Evolutionary conservation across 2,113 vertebrate species (phyloP), one percentile per base, ranked within the genome.

Genomic region (Catagonus wagneri): DNA sequence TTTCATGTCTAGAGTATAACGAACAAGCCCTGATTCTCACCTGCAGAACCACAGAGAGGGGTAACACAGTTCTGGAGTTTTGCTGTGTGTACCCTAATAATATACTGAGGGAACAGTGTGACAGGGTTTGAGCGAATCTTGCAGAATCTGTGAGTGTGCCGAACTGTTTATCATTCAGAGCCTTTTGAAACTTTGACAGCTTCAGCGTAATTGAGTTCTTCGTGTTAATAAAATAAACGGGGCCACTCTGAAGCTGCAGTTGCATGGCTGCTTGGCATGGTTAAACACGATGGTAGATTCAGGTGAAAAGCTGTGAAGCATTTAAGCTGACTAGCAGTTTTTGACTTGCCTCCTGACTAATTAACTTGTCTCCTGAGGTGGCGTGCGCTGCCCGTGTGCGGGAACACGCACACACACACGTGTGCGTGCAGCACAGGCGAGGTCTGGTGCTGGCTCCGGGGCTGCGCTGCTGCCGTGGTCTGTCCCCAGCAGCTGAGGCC

Each of bases 361-460:
- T 32, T 39, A 20, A 15, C 58, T 54, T 72, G 3, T 94, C 79
- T 65, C 69, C 34, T 20, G 36, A 78, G n/a, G 54, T 32, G 22
- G 6, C 23, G 1, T 36, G 16, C 17, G 16, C 15, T 1, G 39
- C 23, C 34, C 1, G 0, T 32, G 68, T 39, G 19, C 44, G 0
- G 6, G 22, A 27, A 22, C 12, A 6, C 1, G 0, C 1, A 2
- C 16, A 6, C 2, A 1, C 23, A 2, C 34, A 54, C 17, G 9
- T 3, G 0, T 14, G 23, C 52, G 23, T 20, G 2, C 1, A 12
- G 0, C 14, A 22, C 80, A 92, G n/a, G 13, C 63, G 50, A 83
- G n/a, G 23, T 19, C 52, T 39, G 81, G 36, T 50, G 25, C 32
- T 7, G 25, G 76, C 66, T 60, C 25, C 2, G 2, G 54, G 39